Base-by-base conservation (phyloP, 1,140 invertebrate genomes). In the Thaumatotibia leucotreta region DNA sequence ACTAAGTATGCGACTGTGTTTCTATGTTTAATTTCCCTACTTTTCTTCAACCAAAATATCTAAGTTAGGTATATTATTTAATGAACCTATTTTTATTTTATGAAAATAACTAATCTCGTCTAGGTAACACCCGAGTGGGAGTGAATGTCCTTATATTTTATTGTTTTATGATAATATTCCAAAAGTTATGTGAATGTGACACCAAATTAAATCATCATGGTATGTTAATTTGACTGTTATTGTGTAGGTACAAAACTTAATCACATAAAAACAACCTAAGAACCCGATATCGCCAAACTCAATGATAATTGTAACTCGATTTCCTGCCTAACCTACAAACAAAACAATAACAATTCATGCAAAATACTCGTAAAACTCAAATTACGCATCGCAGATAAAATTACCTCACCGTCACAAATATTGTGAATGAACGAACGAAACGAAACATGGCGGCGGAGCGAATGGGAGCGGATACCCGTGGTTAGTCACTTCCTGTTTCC, bases 401-500 rank as follows among this genome's bases (percentile, higher is more conserved):
- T 83, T 80, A 83, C 78, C 79, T 79, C 71, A 81, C 80, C 80
- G 71, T 79, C 72, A 80, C 78, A 78, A 79, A 86, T 80, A 81
- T 74, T 72, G 72, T 72, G 75, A 73, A 76, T 69, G 68, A 75
- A 67, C 83, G 82, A 86, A 86, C 81, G 82, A 83, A 85, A 84
- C 79, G 79, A 75, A 76, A 75, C 75, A 75, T 77, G 73, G 78
- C 73, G 77, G 77, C 76, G 78, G 31, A 62, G 75, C 84, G 83
- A 90, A 89, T 90, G 88, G 85, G 88, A 89, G 85, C 88, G 88
- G 88, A 90, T 88, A 76, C 84, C 71, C 83, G 88, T 86, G 88
- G 88, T 90, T 90, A 90, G 84, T 86, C 86, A 90, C 88, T 90
- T 90, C 88, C 88, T 88, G 86, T 88, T 88, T 90, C 88, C 88